phyloP scores from a whole-genome alignment of 2,888 invertebrate species.

The Erannis defoliaria region DNA sequence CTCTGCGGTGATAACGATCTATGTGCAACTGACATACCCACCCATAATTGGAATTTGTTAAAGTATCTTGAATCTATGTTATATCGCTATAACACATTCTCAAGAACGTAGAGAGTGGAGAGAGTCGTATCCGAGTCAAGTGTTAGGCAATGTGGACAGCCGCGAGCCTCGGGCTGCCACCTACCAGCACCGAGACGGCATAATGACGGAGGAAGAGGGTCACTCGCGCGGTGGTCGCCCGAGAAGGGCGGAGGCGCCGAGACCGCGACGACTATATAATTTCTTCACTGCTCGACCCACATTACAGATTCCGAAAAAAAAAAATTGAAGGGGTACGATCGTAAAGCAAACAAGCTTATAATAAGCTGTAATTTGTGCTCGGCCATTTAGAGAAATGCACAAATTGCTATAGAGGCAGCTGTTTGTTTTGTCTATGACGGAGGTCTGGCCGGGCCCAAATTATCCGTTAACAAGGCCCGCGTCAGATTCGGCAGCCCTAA shows the following conservation, averaged over 20 bases:
- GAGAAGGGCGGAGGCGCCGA: slow-evolving; percentile 77
- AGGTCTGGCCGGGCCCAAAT: slow-evolving; percentile 81
- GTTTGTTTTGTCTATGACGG: slow-evolving; percentile 87
- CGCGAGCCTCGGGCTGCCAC: slow-evolving; percentile 47
- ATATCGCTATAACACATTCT: neutral
- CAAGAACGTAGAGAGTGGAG: neutral
- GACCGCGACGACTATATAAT: slow-evolving; percentile 78
- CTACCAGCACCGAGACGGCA: slow-evolving; percentile 59
- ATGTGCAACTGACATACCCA: slow-evolving; percentile 4
- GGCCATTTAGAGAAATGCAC: slow-evolving; percentile 87
- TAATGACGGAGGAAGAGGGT: slow-evolving; percentile 53
- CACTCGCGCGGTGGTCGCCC: slow-evolving; percentile 53
- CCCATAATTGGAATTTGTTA: neutral
- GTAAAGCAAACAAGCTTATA: slow-evolving; percentile 87
- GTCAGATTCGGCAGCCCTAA: slow-evolving; percentile 87
- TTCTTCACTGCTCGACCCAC: slow-evolving; percentile 83
- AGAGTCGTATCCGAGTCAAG: slow-evolving; percentile 15
- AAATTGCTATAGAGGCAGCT: slow-evolving; percentile 83
- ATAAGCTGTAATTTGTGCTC: slow-evolving; percentile 86
- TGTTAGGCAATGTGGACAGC: slow-evolving; percentile 6
- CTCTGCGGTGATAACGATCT: neutral
- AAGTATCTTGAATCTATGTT: neutral
- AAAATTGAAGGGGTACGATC: slow-evolving; percentile 85
- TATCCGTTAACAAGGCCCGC: slow-evolving; percentile 85
- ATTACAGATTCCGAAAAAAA: slow-evolving; percentile 85